A percentile compares a stretch with the other conserved stretches of the same genome.
Conservation (phyloP, 2,888 invertebrate genomes). For the Acleris cristana region DNA sequence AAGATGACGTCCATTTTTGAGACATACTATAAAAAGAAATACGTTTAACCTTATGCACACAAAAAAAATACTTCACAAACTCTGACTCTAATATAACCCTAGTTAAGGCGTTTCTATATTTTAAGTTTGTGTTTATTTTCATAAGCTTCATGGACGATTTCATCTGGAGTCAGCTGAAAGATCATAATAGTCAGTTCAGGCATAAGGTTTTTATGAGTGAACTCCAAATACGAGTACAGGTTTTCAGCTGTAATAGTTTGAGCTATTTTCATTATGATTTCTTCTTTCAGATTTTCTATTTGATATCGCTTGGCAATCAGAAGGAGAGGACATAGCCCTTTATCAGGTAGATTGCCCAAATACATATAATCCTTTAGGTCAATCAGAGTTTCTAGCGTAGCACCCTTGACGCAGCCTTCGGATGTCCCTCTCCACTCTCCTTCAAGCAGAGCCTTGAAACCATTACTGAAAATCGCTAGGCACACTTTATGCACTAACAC, state of each 20-base stretch:
- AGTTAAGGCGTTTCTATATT: too few species aligned
- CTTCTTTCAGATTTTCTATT: slow-evolving; percentile 59
- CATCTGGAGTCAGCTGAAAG: neutral
- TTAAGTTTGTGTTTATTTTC: neutral
- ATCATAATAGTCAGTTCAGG: slow-evolving; percentile 37
- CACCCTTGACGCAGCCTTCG: slow-evolving; percentile 54
- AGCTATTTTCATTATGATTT: slow-evolving; percentile 54
- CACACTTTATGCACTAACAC: slow-evolving; percentile 57
- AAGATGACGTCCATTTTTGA: too few species aligned
- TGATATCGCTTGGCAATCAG: slow-evolving; percentile 57
- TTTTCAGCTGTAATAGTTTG: slow-evolving; percentile 44
- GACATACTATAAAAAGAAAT: too few species aligned
- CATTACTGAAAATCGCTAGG: slow-evolving; percentile 58
- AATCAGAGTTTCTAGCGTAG: slow-evolving; percentile 52
- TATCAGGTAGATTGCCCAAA: slow-evolving; percentile 51
- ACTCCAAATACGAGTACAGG: slow-evolving; percentile 52
- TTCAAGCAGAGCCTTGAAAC: slow-evolving; percentile 56
- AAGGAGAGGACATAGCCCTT: slow-evolving; percentile 53
- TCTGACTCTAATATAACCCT: too few species aligned
- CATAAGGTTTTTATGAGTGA: slow-evolving; percentile 55
- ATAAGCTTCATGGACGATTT: neutral
- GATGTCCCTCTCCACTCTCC: slow-evolving; percentile 57
- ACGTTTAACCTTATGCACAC: too few species aligned
- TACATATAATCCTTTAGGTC: slow-evolving; percentile 60
- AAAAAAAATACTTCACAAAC: too few species aligned